Percentiles rank a stretch among this genome's conserved stretches.
These are phyloP conservation scores for Arion vulgaris DNA, from an alignment of 1,140 invertebrate genomes.

Conservation along the genomic window DNA sequence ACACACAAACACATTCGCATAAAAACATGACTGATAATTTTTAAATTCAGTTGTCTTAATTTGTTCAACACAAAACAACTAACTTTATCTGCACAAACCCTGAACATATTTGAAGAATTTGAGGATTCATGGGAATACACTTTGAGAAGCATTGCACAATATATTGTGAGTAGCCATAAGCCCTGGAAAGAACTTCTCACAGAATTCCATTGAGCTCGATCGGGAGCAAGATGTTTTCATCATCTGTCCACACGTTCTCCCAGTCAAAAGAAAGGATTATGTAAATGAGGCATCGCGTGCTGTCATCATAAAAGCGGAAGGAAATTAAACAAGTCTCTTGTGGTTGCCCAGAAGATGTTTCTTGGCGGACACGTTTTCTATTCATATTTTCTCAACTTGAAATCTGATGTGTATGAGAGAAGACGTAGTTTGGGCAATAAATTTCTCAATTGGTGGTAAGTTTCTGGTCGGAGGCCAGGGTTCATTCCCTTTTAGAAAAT, in stretches of 20 bases:
- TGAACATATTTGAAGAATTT: no score
- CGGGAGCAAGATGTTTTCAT: neutral
- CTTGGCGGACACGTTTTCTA: neutral
- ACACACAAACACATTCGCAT: no score
- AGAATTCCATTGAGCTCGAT: neutral
- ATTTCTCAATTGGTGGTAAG: neutral
- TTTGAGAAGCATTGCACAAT: neutral
- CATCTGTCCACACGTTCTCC: neutral
- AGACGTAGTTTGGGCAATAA: neutral
- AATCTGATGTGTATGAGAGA: neutral
- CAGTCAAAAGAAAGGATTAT: neutral
- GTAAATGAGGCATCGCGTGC: neutral
- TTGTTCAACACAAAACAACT: no score
- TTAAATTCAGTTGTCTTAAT: no score
- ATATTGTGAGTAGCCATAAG: neutral
- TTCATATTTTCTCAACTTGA: neutral
- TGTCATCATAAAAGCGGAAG: constrained; percentile 4
- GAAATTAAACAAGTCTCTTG: neutral
- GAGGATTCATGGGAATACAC: no score
- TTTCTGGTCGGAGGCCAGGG: neutral
- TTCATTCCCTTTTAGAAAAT: neutral
- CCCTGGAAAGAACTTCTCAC: neutral
- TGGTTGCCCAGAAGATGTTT: neutral
- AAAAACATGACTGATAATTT: no score
- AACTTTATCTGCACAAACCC: no score